A percentile compares a stretch with the other conserved stretches of the same genome.
phyloP scores from a whole-genome alignment of 2,888 invertebrate species.

The Diachrysia chrysitis region DNA sequence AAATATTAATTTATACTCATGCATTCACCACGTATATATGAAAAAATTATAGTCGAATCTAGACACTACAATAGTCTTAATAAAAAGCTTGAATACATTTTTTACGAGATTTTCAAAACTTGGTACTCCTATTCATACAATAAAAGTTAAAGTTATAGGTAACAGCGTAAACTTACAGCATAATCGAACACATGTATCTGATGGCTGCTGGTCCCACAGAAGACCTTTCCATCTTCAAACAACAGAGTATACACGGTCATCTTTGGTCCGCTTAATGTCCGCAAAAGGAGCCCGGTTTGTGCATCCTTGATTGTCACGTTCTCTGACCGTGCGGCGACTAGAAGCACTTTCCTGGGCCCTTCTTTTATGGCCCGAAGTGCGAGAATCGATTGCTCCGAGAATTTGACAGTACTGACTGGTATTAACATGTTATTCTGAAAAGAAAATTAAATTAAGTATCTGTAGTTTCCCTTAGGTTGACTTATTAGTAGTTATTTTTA shows the following conservation, averaged over 20 bases:
- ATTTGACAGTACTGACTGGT: slow-evolving; percentile 88
- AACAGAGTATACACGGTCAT: slow-evolving; percentile 92
- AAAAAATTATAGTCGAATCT: too few relatives aligned
- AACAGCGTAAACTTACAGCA: slow-evolving; percentile 87
- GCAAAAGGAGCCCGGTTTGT: slow-evolving; percentile 91
- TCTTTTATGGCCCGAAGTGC: slow-evolving; percentile 93
- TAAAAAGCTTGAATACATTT: too few relatives aligned
- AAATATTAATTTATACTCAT: too few relatives aligned
- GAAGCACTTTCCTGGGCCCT: slow-evolving; percentile 91
- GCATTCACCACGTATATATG: too few relatives aligned
- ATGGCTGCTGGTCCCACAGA: slow-evolving; percentile 93
- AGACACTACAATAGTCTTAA: too few relatives aligned
- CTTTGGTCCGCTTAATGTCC: slow-evolving; percentile 89
- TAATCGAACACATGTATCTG: slow-evolving; percentile 93
- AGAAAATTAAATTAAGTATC: background rate
- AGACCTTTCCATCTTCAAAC: slow-evolving; percentile 91
- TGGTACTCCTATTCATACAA: too few relatives aligned
- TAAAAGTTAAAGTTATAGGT: background rate
- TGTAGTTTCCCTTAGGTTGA: too few relatives aligned
- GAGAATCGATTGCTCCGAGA: slow-evolving; percentile 91
- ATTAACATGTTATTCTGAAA: slow-evolving; percentile 88
- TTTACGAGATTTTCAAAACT: too few relatives aligned
- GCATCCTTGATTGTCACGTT: slow-evolving; percentile 93
- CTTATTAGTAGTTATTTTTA: too few relatives aligned
- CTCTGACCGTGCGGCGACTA: slow-evolving; percentile 92